Conservation (phyloP, 2,797 vertebrate species). For the Myotis findleyi region DNA sequence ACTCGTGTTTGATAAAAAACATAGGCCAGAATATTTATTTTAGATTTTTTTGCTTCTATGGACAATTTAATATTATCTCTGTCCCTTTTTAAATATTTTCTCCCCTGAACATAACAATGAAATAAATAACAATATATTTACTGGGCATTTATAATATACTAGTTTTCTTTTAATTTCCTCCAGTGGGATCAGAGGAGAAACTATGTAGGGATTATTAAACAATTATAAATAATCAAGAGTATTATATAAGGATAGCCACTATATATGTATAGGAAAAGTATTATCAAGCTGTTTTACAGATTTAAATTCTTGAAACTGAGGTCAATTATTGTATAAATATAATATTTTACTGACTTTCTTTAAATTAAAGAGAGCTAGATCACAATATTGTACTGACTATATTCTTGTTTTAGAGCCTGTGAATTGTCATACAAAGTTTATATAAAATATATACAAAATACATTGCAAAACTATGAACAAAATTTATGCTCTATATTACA, state of each 20-base stretch:
- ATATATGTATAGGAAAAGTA: not conserved
- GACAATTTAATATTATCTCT: not conserved
- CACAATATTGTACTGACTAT: not conserved
- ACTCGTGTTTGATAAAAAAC: not conserved
- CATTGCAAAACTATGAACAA: not conserved
- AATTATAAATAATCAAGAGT: not conserved
- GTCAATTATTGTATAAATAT: not conserved
- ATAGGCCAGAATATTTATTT: not conserved
- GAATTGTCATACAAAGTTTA: not conserved
- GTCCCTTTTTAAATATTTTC: not conserved
- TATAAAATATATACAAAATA: not conserved
- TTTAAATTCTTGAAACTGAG: not conserved
- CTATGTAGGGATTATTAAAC: not conserved
- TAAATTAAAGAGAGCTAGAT: not conserved
- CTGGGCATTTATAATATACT: not conserved
- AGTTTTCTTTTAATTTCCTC: not conserved
- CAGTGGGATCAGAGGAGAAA: not conserved
- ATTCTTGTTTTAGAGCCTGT: not conserved
- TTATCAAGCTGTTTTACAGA: not conserved
- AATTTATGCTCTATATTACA: not conserved
- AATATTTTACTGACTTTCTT: not conserved
- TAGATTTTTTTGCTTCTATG: not conserved
- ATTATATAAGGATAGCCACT: not conserved
- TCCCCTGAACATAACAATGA: not conserved
- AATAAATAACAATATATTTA: not conserved